Percentiles rank a stretch among this genome's conserved stretches.
Evolutionary conservation across 2,888 invertebrate genomes (phyloP).

Genomic region (Aproaerema taeniolella): DNA sequence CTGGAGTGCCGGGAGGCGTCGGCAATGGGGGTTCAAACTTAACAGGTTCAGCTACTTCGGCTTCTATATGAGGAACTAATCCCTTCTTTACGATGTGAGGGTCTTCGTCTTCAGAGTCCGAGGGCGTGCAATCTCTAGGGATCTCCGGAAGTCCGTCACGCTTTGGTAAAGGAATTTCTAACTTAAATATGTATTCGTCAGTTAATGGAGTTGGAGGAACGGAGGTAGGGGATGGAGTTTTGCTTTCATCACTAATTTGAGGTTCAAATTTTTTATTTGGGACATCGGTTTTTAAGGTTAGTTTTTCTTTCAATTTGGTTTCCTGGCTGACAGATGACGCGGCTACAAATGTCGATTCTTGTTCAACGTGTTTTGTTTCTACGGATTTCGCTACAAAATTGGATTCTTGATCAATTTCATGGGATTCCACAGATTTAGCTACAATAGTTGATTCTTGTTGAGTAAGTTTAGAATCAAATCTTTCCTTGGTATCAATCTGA

Average conservation of each 20-base stretch:
- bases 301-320: constrained; percentile 12
- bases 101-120: constrained; percentile 45
- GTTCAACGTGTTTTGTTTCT: not conserved
- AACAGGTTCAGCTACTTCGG: constrained; percentile 41
- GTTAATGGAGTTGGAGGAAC: constrained; percentile 57
- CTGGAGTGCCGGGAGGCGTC: constrained; percentile 34
- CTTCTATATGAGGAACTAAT: constrained; percentile 53
- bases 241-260: constrained; percentile 29
- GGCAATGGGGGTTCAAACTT: constrained; percentile 55
- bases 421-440: constrained; percentile 3
- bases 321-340: no score
- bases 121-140: constrained; percentile 30
- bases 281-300: constrained; percentile 27
- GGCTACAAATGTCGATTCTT: constrained; percentile 13
- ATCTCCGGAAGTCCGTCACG: constrained; percentile 41
- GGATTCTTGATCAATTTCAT: constrained; percentile 1
- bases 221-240: constrained; percentile 44
- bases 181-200: constrained; percentile 62
- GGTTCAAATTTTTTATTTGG: constrained; percentile 15
- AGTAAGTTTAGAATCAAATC: not conserved
- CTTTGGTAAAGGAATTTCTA: constrained; percentile 50
- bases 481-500: not conserved
- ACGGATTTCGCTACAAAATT: constrained; percentile 3
- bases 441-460: constrained; percentile 15
- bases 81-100: constrained; percentile 55